These are phyloP conservation scores for Willisornis vidua DNA, from an alignment of 2,113 vertebrate genomes.

Conservation along the genomic window DNA sequence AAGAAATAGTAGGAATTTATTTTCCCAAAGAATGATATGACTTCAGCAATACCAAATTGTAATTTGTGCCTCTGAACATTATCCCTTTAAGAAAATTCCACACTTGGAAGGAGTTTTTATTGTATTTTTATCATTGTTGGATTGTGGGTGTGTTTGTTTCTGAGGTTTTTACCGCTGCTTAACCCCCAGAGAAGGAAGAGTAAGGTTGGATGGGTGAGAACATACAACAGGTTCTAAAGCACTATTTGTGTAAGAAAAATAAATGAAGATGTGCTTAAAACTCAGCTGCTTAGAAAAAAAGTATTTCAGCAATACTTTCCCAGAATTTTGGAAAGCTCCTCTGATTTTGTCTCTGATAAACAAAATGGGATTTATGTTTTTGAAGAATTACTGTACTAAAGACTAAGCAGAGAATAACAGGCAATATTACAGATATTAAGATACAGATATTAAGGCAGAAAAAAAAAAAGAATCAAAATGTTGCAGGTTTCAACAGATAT, in stretches of 20 bases:
- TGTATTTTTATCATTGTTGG: background rate
- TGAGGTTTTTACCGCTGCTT: background rate
- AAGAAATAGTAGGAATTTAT: background rate
- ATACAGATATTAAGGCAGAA: background rate
- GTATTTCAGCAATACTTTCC: background rate
- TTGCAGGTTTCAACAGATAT: background rate
- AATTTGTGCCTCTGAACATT: background rate
- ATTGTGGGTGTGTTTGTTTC: background rate
- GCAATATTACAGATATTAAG: background rate
- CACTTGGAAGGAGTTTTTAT: background rate
- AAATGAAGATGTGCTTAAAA: background rate
- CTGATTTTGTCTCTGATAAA: background rate
- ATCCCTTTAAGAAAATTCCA: background rate
- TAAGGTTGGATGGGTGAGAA: background rate
- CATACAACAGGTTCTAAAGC: background rate
- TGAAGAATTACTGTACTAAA: background rate
- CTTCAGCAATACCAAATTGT: background rate
- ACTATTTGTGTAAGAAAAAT: background rate
- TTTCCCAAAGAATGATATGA: background rate
- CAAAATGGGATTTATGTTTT: background rate
- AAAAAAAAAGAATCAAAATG: background rate
- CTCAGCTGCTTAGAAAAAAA: background rate
- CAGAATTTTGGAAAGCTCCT: background rate
- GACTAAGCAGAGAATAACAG: background rate
- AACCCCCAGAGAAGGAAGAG: background rate